phyloP scores from a whole-genome alignment of 2,888 invertebrate genomes.

The Parnassius apollo region DNA sequence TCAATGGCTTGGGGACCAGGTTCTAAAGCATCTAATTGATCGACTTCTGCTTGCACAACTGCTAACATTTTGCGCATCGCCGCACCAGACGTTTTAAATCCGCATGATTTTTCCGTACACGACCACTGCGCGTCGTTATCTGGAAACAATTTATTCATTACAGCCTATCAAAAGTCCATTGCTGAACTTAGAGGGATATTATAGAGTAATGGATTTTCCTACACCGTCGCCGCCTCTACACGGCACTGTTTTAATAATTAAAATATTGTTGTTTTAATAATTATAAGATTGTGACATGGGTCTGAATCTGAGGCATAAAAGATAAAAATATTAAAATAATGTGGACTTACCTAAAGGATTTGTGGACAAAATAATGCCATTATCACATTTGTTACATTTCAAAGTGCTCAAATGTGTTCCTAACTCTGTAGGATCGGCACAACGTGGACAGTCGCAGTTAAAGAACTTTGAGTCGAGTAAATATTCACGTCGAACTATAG shows the following conservation, averaged over 20 bases:
- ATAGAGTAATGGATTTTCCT: too few species aligned
- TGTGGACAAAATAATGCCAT: constrained; percentile 83
- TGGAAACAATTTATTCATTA: constrained; percentile 40
- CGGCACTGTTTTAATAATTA: too few species aligned
- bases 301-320: too few species aligned
- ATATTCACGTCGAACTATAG: constrained; percentile 85
- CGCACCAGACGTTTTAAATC: constrained; percentile 80
- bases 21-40: constrained; percentile 81
- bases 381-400: constrained; percentile 89
- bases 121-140: constrained; percentile 83
- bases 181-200: too few species aligned
- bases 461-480: constrained; percentile 90
- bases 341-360: constrained; percentile 83
- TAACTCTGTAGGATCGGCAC: constrained; percentile 89
- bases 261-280: too few species aligned
- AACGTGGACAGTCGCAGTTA: constrained; percentile 87
- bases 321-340: too few species aligned
- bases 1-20: constrained; percentile 83
- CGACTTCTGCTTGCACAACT: constrained; percentile 85
- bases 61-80: constrained; percentile 83
- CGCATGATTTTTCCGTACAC: constrained; percentile 84
- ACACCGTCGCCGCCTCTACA: too few species aligned
- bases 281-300: too few species aligned
- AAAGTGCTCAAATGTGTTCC: constrained; percentile 89
- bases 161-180: too few species aligned